These are phyloP conservation scores for Hanleya hanleyi DNA, from an alignment of 2,888 invertebrate species.

Conservation along the genomic window DNA sequence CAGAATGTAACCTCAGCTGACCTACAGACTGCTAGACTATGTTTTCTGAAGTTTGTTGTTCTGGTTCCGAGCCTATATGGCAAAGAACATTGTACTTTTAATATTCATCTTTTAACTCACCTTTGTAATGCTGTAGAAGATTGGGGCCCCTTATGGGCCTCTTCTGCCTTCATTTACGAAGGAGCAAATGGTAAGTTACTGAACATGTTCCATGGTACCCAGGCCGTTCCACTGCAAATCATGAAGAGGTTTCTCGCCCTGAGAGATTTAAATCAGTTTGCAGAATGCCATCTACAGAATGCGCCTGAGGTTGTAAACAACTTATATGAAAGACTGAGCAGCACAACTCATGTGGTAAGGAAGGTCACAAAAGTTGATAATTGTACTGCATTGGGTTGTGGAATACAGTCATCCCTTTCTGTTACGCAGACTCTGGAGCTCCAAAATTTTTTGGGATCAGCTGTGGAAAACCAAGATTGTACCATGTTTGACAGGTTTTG, in stretches of 20 bases:
- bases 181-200: neutral
- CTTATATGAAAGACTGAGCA: neutral
- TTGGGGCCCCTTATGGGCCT: neutral
- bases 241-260: neutral
- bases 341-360: neutral
- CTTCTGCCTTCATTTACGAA: neutral
- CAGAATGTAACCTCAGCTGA: neutral
- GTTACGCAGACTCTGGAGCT: too few species aligned
- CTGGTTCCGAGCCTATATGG: neutral
- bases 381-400: neutral
- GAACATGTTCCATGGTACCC: neutral
- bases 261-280: neutral
- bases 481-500: too few species aligned
- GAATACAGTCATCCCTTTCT: too few species aligned
- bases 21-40: neutral
- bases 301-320: neutral
- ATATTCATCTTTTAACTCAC: neutral
- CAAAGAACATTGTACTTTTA: neutral
- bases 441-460: too few species aligned
- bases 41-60: neutral
- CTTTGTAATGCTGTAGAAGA: neutral
- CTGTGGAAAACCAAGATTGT: too few species aligned
- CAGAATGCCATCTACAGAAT: neutral
- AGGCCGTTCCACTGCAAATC: neutral
- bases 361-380: neutral